These are phyloP conservation scores for Nymphalis urticae DNA, from an alignment of 2,888 invertebrate genomes.

Conservation along the genomic window DNA sequence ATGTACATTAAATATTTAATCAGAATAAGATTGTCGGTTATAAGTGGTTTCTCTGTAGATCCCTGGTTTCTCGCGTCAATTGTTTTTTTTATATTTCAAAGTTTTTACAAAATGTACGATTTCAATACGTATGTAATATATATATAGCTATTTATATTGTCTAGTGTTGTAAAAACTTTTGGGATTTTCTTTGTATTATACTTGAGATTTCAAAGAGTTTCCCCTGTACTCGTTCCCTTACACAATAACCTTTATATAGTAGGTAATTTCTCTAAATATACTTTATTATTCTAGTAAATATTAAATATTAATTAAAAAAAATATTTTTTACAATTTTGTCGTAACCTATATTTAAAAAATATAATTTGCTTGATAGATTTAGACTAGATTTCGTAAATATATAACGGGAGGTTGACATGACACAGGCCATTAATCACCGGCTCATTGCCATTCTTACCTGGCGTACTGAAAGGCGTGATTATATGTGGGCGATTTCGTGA, in stretches of 20 bases:
- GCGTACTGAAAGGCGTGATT: constrained; percentile 51
- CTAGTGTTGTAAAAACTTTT: no score
- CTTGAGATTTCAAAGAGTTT: no score
- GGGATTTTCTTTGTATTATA: no score
- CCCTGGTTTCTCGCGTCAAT: not conserved
- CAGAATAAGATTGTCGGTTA: constrained; percentile 45
- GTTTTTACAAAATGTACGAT: no score
- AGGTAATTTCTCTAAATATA: no score
- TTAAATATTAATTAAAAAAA: no score
- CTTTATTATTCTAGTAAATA: no score
- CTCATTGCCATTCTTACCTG: constrained; percentile 55
- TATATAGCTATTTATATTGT: no score
- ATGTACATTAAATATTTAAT: constrained; percentile 42
- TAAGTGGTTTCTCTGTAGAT: not conserved
- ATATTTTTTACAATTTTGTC: not conserved
- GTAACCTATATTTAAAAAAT: not conserved
- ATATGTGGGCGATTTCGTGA: constrained; percentile 53
- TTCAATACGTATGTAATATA: no score
- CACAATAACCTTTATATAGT: no score
- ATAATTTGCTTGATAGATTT: constrained; percentile 35
- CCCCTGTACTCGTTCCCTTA: no score
- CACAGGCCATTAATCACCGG: constrained; percentile 52
- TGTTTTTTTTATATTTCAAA: not conserved
- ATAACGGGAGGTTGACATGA: constrained; percentile 44
- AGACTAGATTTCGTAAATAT: constrained; percentile 33